Conservation (phyloP, 1,140 invertebrate species). For the Pseudomyrmex dendroicus region DNA sequence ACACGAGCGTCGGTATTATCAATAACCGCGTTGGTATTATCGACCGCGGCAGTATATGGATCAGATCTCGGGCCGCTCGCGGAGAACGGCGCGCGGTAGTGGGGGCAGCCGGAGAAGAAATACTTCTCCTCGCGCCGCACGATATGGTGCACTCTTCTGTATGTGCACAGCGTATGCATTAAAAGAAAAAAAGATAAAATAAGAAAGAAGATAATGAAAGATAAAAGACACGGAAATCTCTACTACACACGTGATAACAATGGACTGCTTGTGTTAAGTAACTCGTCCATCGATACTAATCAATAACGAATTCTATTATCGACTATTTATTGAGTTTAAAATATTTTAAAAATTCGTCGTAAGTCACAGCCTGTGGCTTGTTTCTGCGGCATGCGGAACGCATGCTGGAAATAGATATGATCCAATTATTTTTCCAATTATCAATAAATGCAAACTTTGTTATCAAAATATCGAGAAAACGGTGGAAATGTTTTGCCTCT, state of each 20-base stretch:
- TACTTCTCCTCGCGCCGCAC: too few species aligned
- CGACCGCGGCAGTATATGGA: too few species aligned
- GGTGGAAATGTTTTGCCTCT: too few species aligned
- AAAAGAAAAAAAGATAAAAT: constrained; percentile 43
- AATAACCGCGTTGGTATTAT: too few species aligned
- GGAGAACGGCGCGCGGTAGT: too few species aligned
- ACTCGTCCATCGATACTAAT: constrained; percentile 69
- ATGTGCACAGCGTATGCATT: neutral
- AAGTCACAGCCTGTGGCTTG: too few species aligned
- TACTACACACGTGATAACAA: constrained; percentile 74
- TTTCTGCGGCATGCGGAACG: too few species aligned
- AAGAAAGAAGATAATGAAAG: constrained; percentile 52
- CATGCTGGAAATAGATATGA: constrained; percentile 38
- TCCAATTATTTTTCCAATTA: constrained; percentile 8
- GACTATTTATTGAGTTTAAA: constrained; percentile 74
- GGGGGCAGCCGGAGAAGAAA: too few species aligned
- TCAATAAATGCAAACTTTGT: constrained; percentile 21
- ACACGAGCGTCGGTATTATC: too few species aligned
- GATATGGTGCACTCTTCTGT: too few species aligned
- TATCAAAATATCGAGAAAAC: neutral
- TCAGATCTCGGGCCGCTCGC: too few species aligned
- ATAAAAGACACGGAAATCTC: constrained; percentile 21
- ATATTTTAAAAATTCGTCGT: too few species aligned
- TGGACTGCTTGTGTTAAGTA: constrained; percentile 79
- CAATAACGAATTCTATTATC: constrained; percentile 81